phyloP scores from a whole-genome alignment of 53 echinoderm and acorn worm species.

The Holothuria scabra region DNA sequence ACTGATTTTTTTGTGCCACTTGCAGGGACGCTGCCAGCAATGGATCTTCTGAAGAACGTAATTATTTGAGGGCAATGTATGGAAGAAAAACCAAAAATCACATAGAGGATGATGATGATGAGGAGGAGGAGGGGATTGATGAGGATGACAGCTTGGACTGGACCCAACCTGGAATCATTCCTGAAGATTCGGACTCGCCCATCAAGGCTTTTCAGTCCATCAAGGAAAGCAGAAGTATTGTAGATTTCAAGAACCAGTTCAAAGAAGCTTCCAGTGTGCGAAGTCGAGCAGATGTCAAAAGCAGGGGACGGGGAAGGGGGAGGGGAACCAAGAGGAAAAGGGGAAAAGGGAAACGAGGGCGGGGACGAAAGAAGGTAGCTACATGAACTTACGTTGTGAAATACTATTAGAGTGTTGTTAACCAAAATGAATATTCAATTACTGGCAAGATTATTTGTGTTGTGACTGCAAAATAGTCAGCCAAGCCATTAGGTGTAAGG shows the following conservation, averaged over 20 bases:
- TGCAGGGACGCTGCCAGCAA: not conserved
- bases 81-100: not conserved
- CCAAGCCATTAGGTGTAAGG: too few species aligned
- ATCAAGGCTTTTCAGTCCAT: constrained; percentile 70
- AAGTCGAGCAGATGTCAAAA: constrained; percentile 8
- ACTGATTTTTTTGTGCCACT: too few species aligned
- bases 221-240: constrained; percentile 62
- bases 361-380: not conserved
- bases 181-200: constrained; percentile 75
- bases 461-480: too few species aligned
- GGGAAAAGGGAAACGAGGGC: constrained; percentile 16
- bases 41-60: not conserved
- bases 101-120: constrained; percentile 28
- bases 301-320: constrained; percentile 39
- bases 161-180: constrained; percentile 20
- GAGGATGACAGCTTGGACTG: constrained; percentile 37
- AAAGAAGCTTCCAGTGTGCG: constrained; percentile 48
- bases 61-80: constrained; percentile 17
- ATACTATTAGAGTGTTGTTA: too few species aligned
- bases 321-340: constrained; percentile 17
- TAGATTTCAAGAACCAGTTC: constrained; percentile 95
- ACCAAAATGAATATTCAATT: too few species aligned
- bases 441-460: too few species aligned
- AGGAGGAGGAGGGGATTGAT: constrained; percentile 30
- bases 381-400: too few species aligned